Evolutionary conservation across 37 sponge, comb jelly and placozoan genomes (phyloP), one percentile per base, ranked within the genome.

Genomic region (Mnemiopsis leidyi): DNA sequence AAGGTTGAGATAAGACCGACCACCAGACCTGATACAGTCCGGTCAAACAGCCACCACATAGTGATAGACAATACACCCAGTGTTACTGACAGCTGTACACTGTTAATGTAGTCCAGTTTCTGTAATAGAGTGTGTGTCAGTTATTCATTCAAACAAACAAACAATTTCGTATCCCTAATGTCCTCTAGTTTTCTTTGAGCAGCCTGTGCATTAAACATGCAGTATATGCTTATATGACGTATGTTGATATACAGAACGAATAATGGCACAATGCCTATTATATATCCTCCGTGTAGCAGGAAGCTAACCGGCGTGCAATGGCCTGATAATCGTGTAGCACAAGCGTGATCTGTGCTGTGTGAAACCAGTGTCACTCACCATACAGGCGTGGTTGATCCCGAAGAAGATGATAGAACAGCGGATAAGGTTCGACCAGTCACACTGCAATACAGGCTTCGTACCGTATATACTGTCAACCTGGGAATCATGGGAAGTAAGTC

Each of bases 21-120:
- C 3, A 93, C 37, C 34, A 98, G 95, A 0, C 99, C 99, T 25
- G 92, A 69, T 24, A 75, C 68, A 16, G 97, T 95, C 16, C 99
- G 73, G 92, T 98, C 99, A 93, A 96, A 98, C 75, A 98, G 69
- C 96, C 96, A 98, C 99, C 99, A 98, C 95, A 98, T 92, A 0
- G 96, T 96, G 0, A 96, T 93, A 21, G 97, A 96, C 69, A 98
- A 93, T 0, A 95, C 96, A 31, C 95, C 93, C 68, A 98, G 93
- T 3, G 97, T 95, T 1, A 95, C 85, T 0, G 94, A 79, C 7
- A 98, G 83, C 82, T 98, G 97, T 32, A 95, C 21, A 28, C 94
- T 95, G 38, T 95, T 95, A 0, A 94, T 94, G 92, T 96, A 98
- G 39, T 93, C 93, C 18, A 98, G 94, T 76, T 96, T 98, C 96